Conservation (phyloP, 2,797 vertebrate genomes). For the Microcaecilia unicolor region DNA sequence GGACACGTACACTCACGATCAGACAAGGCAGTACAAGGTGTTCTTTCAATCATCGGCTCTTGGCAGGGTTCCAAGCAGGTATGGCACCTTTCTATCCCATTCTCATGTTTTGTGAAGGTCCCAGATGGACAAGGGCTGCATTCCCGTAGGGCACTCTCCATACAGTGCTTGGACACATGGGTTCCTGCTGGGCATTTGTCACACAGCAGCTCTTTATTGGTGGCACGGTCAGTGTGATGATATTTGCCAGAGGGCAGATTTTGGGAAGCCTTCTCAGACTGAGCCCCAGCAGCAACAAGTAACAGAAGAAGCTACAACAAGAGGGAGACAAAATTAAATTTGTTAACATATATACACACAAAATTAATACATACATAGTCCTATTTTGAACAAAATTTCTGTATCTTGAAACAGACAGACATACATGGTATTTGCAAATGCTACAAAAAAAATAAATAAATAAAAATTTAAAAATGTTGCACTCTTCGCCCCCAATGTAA, state of each 20-base stretch:
- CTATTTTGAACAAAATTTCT: too few species aligned
- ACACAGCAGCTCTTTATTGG: constrained; percentile 70
- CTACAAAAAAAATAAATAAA: too few species aligned
- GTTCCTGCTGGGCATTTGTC: constrained; percentile 94
- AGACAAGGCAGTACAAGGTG: constrained; percentile 66
- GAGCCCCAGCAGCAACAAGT: constrained; percentile 40
- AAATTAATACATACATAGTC: too few species aligned
- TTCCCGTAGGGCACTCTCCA: constrained; percentile 64
- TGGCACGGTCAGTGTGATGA: constrained; percentile 62
- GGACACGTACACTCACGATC: constrained; percentile 82
- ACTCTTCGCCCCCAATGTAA: too few species aligned
- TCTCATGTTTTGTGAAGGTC: constrained; percentile 83
- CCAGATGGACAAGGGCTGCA: constrained; percentile 73
- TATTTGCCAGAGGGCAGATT: constrained; percentile 71
- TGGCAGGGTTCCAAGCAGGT: constrained; percentile 67
- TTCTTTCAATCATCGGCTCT: constrained; percentile 66
- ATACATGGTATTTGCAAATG: too few species aligned
- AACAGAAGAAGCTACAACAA: constrained; percentile 70
- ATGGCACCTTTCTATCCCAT: constrained; percentile 82
- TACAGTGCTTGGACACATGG: constrained; percentile 80
- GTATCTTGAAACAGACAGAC: too few species aligned
- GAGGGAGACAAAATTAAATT: neutral
- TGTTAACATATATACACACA: too few species aligned
- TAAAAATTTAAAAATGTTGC: too few species aligned
- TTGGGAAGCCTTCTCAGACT: constrained; percentile 49